Evolutionary conservation across 2,888 invertebrate genomes (phyloP).

Genomic region (Gari tellinella): DNA sequence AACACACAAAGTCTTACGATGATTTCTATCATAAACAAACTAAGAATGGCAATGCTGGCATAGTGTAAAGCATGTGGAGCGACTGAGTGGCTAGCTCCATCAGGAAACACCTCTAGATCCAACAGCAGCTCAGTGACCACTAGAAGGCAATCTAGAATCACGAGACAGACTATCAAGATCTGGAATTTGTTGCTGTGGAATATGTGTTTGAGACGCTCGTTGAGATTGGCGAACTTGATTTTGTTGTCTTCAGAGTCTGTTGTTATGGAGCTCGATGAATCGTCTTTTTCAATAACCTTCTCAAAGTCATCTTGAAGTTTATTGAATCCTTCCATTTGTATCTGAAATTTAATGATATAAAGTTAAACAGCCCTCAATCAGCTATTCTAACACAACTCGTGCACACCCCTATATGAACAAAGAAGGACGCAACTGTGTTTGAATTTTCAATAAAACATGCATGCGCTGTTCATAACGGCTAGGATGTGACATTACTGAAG

Average conservation of each 20-base stretch:
- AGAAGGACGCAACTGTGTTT: no score
- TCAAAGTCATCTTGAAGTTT: conserved; percentile 82
- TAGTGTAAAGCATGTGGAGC: conserved; percentile 82
- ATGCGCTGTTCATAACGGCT: no score
- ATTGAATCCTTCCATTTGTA: conserved; percentile 82
- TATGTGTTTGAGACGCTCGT: conserved; percentile 70
- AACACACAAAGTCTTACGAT: conserved; percentile 82
- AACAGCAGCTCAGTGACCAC: conserved; percentile 84
- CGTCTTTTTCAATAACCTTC: conserved; percentile 82
- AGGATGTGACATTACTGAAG: no score
- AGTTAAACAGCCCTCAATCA: no score
- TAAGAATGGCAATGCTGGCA: conserved; percentile 81
- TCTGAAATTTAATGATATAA: no score
- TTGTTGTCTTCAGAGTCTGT: conserved; percentile 80
- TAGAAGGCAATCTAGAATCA: conserved; percentile 83
- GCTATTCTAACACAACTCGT: no score
- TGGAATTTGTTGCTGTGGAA: conserved; percentile 81
- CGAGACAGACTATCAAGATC: conserved; percentile 82
- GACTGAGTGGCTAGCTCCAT: conserved; percentile 59
- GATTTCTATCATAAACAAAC: conserved; percentile 83
- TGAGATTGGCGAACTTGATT: conserved; percentile 64
- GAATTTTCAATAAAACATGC: no score
- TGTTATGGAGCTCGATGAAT: conserved; percentile 79
- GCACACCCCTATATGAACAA: no score
- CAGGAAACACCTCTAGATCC: conserved; percentile 81